A percentile compares a stretch with the other conserved stretches of the same genome.
phyloP scores from a whole-genome alignment of 1,140 invertebrate species.

The Drosophila repleta region DNA sequence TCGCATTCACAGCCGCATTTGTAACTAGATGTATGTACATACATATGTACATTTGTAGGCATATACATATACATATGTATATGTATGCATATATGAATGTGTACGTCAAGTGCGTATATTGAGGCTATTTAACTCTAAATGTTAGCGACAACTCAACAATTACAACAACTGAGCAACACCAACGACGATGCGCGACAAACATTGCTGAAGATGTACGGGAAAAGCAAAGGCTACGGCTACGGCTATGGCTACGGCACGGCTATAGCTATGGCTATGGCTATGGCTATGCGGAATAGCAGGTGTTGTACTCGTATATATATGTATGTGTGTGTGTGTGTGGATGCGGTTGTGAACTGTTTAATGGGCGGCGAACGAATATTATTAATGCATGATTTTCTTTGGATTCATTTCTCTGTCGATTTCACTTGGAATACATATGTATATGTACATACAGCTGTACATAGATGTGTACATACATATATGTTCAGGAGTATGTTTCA shows the following conservation, averaged over 20 bases:
- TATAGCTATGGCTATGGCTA: too few relatives aligned
- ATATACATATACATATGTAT: slow-evolving; percentile 4
- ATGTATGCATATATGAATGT: not conserved
- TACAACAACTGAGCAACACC: slow-evolving; percentile 26
- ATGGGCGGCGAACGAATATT: slow-evolving; percentile 20
- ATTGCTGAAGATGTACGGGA: slow-evolving; percentile 6
- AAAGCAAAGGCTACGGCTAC: not conserved
- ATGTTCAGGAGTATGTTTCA: not conserved
- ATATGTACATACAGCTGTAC: too few relatives aligned
- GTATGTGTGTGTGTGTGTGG: not conserved
- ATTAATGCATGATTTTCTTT: slow-evolving; percentile 28
- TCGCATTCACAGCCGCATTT: slow-evolving; percentile 22
- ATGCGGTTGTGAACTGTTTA: slow-evolving; percentile 1
- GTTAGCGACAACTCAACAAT: slow-evolving; percentile 51
- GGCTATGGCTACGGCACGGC: too few relatives aligned
- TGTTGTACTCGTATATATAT: not conserved
- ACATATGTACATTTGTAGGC: slow-evolving; percentile 5
- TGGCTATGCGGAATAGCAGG: slow-evolving; percentile 6
- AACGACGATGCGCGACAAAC: slow-evolving; percentile 25
- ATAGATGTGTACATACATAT: too few relatives aligned
- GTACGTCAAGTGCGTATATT: slow-evolving; percentile 28
- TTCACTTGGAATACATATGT: slow-evolving; percentile 15
- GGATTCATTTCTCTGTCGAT: slow-evolving; percentile 32
- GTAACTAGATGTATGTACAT: slow-evolving; percentile 14
- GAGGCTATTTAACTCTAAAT: slow-evolving; percentile 44